Base-by-base conservation (phyloP, 1,140 invertebrate species). In the Plutomurus gul region DNA sequence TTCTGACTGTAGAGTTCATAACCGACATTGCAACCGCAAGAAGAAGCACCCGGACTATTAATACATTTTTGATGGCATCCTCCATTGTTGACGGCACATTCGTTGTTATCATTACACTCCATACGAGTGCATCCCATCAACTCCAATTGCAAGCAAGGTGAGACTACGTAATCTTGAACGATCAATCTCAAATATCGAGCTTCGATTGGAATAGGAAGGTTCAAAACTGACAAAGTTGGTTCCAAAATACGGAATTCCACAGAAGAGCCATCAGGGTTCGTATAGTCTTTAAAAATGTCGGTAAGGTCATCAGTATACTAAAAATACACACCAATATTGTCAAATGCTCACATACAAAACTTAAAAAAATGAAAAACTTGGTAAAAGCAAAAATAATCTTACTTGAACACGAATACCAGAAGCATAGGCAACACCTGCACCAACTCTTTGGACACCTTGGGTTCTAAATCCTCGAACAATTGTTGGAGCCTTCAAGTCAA, bases 41-140 rank as follows among this genome's bases (percentile, higher is more conserved):
- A 90, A 84, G 92, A 98, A 83, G 92, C 91, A 65, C 96, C 97
- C 56, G 94, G 92, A 80, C 89, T 91, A 85, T 97, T 97, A 49
- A 96, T 90, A 87, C 96, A 97, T 87, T 96, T 95, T 85, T 97
- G 95, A 85, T 97, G 93, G 87, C 96, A 98, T 20, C 95, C 95
- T 8, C 96, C 96, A 86, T 98, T 98, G 78, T 93, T 92, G 20
- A 89, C 89, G 65, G 89, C 89, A 86, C 96, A 99, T 87, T 99
- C 96, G 85, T 98, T 97, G 36, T 97, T 92, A 86, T 98, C 96
- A 10, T 90, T 89, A 85, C 96, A 98, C 84, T 96, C 95, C 80
- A 96, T 88, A 81, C 79, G 73, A 6, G 82, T 83, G 86, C 96
- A 98, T 7, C 96, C 96, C 92, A 97, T 96, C 18, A 97, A 89